These are phyloP conservation scores for Phrynocephalus forsythii DNA, from an alignment of 2,797 vertebrate genomes.

Conservation along the genomic window DNA sequence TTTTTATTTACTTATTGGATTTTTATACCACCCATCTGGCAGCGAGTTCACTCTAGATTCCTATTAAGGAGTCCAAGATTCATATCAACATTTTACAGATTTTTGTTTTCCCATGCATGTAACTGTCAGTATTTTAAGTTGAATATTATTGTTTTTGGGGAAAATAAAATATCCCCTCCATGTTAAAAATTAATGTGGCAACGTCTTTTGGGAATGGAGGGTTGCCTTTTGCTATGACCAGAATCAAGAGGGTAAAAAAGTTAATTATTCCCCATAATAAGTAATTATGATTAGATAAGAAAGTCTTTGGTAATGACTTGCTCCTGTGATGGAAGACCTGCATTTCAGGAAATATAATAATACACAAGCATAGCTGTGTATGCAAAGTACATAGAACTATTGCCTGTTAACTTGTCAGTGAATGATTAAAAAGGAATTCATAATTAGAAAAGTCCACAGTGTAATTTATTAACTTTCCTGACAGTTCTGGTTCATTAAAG, in stretches of 20 bases:
- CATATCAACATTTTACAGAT: not conserved
- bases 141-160: not conserved
- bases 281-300: constrained; percentile 93
- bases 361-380: constrained; percentile 90
- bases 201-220: not conserved
- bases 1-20: too few relatives aligned
- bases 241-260: constrained; percentile 83
- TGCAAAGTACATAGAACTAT: constrained; percentile 81
- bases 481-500: constrained; percentile 92
- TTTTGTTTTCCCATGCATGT: not conserved
- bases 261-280: constrained; percentile 95
- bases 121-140: not conserved
- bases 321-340: constrained; percentile 87
- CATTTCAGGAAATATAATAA: constrained; percentile 85
- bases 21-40: too few relatives aligned
- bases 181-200: constrained; percentile 1
- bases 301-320: constrained; percentile 88
- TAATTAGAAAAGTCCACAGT: constrained; percentile 92
- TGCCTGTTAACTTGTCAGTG: constrained; percentile 90
- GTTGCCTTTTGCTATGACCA: constrained; percentile 66
- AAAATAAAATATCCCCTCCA: constrained; percentile 23
- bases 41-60: too few relatives aligned
- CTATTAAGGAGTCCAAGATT: not conserved
- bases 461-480: constrained; percentile 90
- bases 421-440: constrained; percentile 96